Evolutionary conservation across 2,113 vertebrate genomes (phyloP).

Genomic region (Ochotona princeps): DNA sequence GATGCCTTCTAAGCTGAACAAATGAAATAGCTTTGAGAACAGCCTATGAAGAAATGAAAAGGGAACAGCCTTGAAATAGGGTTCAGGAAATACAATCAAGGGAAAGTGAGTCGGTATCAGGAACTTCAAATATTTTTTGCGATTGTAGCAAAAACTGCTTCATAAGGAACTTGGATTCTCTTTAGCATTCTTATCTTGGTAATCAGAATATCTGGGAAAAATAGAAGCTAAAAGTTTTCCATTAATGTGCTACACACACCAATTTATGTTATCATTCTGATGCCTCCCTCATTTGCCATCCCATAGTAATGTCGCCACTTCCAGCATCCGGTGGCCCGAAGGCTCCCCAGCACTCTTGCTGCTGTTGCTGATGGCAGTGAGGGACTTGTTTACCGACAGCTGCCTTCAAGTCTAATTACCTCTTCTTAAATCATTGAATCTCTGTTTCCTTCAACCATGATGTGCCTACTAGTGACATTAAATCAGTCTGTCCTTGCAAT

Average conservation of each 20-base stretch:
- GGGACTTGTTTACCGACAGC: not conserved
- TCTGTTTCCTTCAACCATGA: not conserved
- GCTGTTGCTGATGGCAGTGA: not conserved
- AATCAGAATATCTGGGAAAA: not conserved
- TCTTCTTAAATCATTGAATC: not conserved
- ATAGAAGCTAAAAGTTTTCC: not conserved
- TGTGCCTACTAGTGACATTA: not conserved
- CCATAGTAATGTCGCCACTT: not conserved
- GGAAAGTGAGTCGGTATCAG: not conserved
- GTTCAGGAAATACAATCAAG: not conserved
- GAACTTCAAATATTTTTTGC: not conserved
- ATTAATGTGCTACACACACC: not conserved
- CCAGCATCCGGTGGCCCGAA: no score
- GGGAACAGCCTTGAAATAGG: not conserved
- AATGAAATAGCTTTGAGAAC: not conserved
- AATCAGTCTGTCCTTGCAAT: not conserved
- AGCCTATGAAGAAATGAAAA: not conserved
- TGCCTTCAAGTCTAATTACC: not conserved
- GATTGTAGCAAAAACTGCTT: not conserved
- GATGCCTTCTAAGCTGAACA: not conserved
- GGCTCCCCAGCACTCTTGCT: not conserved
- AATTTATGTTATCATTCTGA: not conserved
- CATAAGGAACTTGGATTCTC: not conserved
- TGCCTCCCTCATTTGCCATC: not conserved
- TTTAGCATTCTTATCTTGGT: not conserved